Conservation (phyloP, 2,113 vertebrate species). For the Psilopsiagon aurifrons region DNA sequence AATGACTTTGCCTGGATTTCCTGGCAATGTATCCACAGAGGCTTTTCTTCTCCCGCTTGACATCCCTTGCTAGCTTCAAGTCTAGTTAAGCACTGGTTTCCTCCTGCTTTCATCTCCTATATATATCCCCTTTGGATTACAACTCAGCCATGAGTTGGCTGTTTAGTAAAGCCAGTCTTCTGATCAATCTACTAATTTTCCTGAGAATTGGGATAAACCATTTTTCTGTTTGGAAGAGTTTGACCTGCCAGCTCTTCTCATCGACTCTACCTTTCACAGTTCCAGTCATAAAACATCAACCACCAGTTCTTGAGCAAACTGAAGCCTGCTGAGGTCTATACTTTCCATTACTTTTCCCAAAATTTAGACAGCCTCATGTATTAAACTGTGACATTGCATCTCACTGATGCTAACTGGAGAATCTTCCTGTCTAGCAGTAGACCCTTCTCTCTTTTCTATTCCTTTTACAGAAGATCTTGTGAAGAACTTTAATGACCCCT, state of each 20-base stretch:
- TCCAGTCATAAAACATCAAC: background rate
- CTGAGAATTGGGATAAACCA: background rate
- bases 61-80: background rate
- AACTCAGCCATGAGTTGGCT: background rate
- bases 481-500: background rate
- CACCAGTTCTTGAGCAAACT: background rate
- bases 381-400: background rate
- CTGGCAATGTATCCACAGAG: background rate
- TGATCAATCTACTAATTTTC: background rate
- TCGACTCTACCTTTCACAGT: background rate
- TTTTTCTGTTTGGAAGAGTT: background rate
- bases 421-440: background rate
- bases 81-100: background rate
- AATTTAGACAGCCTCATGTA: background rate
- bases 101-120: background rate
- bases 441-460: background rate
- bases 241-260: background rate
- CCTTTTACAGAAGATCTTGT: background rate
- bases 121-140: background rate
- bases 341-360: background rate
- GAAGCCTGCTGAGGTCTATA: background rate
- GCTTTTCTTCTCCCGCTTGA: background rate
- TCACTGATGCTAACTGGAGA: background rate
- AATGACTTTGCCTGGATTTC: background rate
- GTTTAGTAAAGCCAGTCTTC: background rate